These are phyloP conservation scores for Halictus quadricinctus DNA, from an alignment of 2,888 invertebrate genomes.

Conservation along the genomic window DNA sequence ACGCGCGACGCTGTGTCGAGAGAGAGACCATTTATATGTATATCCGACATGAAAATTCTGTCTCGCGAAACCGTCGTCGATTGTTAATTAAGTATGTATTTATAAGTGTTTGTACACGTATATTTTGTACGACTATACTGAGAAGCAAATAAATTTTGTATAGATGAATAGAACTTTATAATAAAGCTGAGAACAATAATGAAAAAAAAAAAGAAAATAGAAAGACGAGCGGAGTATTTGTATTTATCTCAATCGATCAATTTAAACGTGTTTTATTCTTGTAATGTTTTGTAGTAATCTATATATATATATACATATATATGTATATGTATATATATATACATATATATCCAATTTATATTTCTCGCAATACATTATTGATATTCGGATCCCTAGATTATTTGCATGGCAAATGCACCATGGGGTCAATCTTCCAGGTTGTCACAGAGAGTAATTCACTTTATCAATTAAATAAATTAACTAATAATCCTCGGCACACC, in stretches of 20 bases:
- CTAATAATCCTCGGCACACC: slow-evolving; percentile 75
- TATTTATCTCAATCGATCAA: slow-evolving; percentile 31
- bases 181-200: slow-evolving; percentile 53
- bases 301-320: slow-evolving; percentile 27
- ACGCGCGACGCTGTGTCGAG: slow-evolving; percentile 33
- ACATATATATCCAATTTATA: slow-evolving; percentile 44
- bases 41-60: slow-evolving; percentile 56
- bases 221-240: slow-evolving; percentile 19
- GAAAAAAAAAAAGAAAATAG: slow-evolving; percentile 5
- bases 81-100: slow-evolving; percentile 52
- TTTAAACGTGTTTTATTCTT: slow-evolving; percentile 53
- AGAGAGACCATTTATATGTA: slow-evolving; percentile 48
- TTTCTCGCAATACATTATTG: slow-evolving; percentile 41
- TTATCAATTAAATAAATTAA: slow-evolving; percentile 80
- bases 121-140: slow-evolving; percentile 60
- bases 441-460: slow-evolving; percentile 50
- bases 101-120: slow-evolving; percentile 62
- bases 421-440: slow-evolving; percentile 42
- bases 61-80: slow-evolving; percentile 47
- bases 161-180: slow-evolving; percentile 59
- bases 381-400: slow-evolving; percentile 44
- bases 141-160: slow-evolving; percentile 65
- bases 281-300: slow-evolving; percentile 47
- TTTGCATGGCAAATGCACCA: slow-evolving; percentile 36
- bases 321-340: slow-evolving; percentile 35